A percentile compares a stretch with the other conserved stretches of the same genome.
These are phyloP conservation scores for Damaliscus lunatus DNA, from an alignment of 2,113 vertebrate genomes.

Conservation along the genomic window DNA sequence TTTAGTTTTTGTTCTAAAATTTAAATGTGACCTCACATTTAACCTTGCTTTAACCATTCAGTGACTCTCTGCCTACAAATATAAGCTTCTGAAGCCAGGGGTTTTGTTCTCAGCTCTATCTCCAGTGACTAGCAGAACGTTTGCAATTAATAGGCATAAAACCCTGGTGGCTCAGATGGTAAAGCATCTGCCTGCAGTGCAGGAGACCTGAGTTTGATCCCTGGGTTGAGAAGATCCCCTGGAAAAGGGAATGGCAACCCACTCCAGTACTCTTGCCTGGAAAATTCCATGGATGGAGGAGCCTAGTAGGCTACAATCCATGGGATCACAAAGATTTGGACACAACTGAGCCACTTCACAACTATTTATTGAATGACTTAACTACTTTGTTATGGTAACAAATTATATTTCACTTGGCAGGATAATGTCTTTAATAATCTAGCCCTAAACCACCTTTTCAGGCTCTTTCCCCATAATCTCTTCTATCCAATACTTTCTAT, in stretches of 20 bases:
- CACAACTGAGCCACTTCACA: neutral
- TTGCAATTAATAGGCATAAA: neutral
- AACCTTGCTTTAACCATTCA: neutral
- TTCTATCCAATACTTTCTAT: neutral
- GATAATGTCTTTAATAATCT: neutral
- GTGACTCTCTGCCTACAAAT: neutral
- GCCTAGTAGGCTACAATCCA: neutral
- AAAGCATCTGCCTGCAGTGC: neutral
- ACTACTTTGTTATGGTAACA: neutral
- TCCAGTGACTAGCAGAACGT: neutral
- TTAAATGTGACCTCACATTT: neutral
- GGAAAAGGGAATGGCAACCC: neutral
- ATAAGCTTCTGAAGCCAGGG: neutral
- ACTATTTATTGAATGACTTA: neutral
- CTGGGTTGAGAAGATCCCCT: neutral
- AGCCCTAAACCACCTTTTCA: neutral
- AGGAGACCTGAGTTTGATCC: neutral
- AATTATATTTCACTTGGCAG: neutral
- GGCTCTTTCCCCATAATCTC: neutral
- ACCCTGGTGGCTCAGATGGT: neutral
- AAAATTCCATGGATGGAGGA: neutral
- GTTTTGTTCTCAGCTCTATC: neutral
- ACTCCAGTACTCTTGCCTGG: neutral
- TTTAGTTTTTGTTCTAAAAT: neutral
- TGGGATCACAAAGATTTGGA: neutral